Evolutionary conservation across 2,797 vertebrate genomes (phyloP).

Genomic region (Neosilurus mollespiculum): DNA sequence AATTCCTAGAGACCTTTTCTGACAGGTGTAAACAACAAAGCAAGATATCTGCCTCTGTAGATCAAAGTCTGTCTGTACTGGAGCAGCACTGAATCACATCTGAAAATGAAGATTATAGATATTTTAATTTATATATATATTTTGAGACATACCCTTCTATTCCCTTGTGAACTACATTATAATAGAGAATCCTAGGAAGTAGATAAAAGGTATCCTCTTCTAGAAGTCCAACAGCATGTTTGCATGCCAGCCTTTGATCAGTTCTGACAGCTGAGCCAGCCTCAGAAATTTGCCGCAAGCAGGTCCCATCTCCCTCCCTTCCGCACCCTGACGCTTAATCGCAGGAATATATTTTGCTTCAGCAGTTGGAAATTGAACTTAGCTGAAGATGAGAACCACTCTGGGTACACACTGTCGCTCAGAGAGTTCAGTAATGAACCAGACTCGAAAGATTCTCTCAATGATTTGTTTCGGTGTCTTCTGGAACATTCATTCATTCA

Average conservation of each 20-base stretch:
- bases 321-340: constrained; percentile 48
- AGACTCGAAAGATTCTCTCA: neutral
- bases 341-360: constrained; percentile 54
- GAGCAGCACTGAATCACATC: constrained; percentile 11
- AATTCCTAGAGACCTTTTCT: constrained; percentile 33
- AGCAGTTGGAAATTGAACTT: constrained; percentile 45
- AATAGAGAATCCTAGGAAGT: constrained; percentile 47
- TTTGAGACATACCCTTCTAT: constrained; percentile 19
- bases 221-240: constrained; percentile 54
- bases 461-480: constrained; percentile 17
- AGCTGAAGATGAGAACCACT: constrained; percentile 38
- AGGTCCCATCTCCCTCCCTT: constrained; percentile 32
- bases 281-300: constrained; percentile 55
- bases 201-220: constrained; percentile 54
- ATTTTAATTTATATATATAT: constrained; percentile 15
- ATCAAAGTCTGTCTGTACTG: constrained; percentile 43
- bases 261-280: constrained; percentile 57
- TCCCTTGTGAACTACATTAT: constrained; percentile 43
- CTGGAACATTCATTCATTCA: neutral
- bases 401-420: neutral
- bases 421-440: constrained; percentile 6
- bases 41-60: constrained; percentile 34
- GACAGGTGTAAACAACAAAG: constrained; percentile 49
- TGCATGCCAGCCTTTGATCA: constrained; percentile 55
- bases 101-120: constrained; percentile 37